Percentiles rank a stretch among this genome's conserved stretches.
These are phyloP conservation scores for Yoshiicerus persimilis DNA, from an alignment of 1,140 invertebrate species.

Conservation along the genomic window DNA sequence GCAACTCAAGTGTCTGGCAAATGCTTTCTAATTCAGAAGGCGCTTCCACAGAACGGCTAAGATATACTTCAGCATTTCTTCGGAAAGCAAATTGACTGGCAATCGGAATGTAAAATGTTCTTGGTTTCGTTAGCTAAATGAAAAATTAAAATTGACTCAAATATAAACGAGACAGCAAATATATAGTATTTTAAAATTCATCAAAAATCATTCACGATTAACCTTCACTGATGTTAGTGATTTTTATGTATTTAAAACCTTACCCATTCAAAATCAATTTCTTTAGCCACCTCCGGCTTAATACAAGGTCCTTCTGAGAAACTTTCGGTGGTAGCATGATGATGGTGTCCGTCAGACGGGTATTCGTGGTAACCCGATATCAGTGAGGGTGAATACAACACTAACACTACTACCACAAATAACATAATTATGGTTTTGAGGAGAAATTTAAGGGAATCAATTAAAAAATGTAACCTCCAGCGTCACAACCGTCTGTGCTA, in stretches of 20 bases:
- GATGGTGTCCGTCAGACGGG: neutral
- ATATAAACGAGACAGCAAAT: no score
- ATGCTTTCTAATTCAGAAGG: neutral
- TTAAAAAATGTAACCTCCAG: no score
- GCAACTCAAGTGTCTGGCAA: neutral
- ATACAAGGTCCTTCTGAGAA: neutral
- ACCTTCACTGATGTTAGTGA: no score
- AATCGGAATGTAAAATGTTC: neutral
- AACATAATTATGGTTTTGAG: neutral
- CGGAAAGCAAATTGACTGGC: neutral
- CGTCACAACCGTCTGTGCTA: no score
- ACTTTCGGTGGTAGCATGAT: neutral
- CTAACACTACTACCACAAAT: neutral
- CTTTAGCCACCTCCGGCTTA: neutral
- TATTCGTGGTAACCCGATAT: neutral
- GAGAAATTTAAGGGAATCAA: no score
- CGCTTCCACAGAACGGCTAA: neutral
- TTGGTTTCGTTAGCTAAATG: neutral
- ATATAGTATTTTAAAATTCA: no score
- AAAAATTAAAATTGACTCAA: neutral
- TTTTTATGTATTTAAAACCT: neutral
- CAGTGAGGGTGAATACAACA: neutral
- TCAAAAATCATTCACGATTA: no score
- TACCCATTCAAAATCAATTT: slow-evolving; percentile 4
- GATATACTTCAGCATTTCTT: neutral